Evolutionary conservation across 2,797 vertebrate genomes (phyloP), one percentile per base, ranked within the genome.

Genomic region (Etheostoma perlongum): DNA sequence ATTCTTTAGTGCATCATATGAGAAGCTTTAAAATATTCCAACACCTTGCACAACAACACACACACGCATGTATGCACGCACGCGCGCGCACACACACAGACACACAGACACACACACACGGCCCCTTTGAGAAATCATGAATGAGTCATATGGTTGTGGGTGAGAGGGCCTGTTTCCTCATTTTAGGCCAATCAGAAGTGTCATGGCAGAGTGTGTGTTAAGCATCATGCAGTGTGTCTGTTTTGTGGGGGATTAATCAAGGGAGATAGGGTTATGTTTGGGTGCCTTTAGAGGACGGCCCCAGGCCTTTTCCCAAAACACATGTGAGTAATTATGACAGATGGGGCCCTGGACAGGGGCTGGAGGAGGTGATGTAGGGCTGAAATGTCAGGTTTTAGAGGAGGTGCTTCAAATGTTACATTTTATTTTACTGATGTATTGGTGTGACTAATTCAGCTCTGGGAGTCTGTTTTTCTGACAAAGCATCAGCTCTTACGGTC

Each of bases 301-400:
- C 51, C 60, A 48, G 78, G 74, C 71, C 63, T 68, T 76, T 85
- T 87, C 85, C 89, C 73, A 85, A 87, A 91, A 94, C 92, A 94
- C 81, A 87, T 90, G 89, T 80, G 83, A 90, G 84, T 81, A 79
- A 88, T 85, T 89, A 87, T 86, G 81, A 84, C 88, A 89, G 88
- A 91, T 67, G 84, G 84, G 61, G 82, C 49, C 73, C 55, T 30
- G 5, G 66, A 79, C 59, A 19, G 62, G 64, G 81, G 77, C 64
- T 49, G 83, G 46, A 80, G 81, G 67, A 63, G 74, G 46, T 58
- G 52, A 77, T 67, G 72, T 11, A 23, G 69, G 60, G 30, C 65
- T 67, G 23, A 62, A 44, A 82, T 67, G 57, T 85, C 69, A 59
- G 67, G 33, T 77, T 80, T 63, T 62, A n/a, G 58, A 71, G 40